A percentile compares a stretch with the other conserved stretches of the same genome.
phyloP scores from a whole-genome alignment of 2,888 invertebrate genomes.

The Caradrina clavipalpis region DNA sequence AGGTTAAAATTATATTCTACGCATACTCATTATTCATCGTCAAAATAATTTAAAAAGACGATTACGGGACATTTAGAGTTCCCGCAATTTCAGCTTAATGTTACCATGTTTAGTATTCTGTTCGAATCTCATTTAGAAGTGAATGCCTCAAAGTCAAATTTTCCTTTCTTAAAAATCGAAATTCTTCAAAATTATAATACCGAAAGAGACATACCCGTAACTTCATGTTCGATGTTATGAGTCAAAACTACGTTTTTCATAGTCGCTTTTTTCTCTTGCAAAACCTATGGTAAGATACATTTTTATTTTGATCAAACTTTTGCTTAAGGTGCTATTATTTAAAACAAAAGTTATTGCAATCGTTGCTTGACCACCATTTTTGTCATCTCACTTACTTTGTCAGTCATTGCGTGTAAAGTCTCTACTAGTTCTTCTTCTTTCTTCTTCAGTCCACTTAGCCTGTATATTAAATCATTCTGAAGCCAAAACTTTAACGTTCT shows the following conservation, averaged over 20 bases:
- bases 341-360: not conserved
- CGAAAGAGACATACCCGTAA: not conserved
- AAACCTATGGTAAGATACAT: conserved; percentile 6
- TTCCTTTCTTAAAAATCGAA: no score
- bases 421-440: conserved; percentile 11
- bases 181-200: no score
- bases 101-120: no score
- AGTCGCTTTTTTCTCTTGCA: conserved; percentile 32
- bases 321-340: not conserved
- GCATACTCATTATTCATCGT: no score
- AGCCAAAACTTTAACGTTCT: conserved; percentile 14
- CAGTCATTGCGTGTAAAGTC: conserved; percentile 8
- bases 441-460: conserved; percentile 22
- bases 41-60: no score
- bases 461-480: conserved; percentile 20
- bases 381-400: conserved; percentile 15
- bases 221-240: not conserved
- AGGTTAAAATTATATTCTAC: no score
- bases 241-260: not conserved
- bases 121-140: no score
- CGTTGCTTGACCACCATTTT: not conserved
- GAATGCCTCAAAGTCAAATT: no score
- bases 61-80: no score
- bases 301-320: not conserved
- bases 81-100: no score